phyloP scores from a whole-genome alignment of 2,113 vertebrate species.

The Pelvicachromis taeniatus region DNA sequence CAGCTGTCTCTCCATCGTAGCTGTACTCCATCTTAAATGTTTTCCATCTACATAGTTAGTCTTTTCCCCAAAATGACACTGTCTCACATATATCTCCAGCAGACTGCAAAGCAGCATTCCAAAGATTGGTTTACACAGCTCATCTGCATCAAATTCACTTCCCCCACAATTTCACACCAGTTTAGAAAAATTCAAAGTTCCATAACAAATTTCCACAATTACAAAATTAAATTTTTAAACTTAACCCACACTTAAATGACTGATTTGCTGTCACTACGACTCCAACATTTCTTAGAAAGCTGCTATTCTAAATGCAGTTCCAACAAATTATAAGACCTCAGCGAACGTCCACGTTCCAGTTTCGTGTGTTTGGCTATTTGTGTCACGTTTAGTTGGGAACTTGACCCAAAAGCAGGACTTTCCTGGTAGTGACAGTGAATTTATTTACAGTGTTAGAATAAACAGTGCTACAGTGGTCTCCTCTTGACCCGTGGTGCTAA shows the following conservation, averaged over 20 bases:
- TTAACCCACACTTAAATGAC: background rate
- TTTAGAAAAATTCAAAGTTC: background rate
- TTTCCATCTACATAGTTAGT: no score
- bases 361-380: background rate
- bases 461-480: background rate
- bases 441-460: background rate
- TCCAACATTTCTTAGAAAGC: background rate
- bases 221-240: background rate
- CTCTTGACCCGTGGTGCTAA: no score
- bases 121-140: background rate
- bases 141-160: background rate
- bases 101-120: background rate
- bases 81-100: background rate
- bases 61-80: background rate
- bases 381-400: background rate
- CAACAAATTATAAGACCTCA: background rate
- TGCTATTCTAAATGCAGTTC: background rate
- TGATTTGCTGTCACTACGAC: background rate
- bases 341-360: background rate
- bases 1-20: no score
- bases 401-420: background rate
- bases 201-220: background rate
- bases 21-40: no score
- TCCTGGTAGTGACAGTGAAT: background rate
- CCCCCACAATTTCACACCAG: background rate